Conservation (phyloP, 92 coral and sea anemone genomes). For the Zoanthus solanderi region DNA sequence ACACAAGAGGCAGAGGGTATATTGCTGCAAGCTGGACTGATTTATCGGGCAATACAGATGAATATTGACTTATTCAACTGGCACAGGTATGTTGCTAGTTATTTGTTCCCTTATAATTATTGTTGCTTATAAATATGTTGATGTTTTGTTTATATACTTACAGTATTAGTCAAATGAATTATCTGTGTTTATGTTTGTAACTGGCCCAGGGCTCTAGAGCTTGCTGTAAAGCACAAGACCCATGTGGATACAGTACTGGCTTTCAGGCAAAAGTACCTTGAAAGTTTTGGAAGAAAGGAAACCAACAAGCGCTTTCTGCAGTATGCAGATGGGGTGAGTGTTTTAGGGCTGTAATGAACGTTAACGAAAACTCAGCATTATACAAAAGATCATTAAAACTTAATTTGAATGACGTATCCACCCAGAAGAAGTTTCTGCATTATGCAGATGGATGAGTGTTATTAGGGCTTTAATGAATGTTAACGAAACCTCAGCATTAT, state of each 20-base stretch:
- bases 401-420: not conserved
- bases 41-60: slow-evolving; percentile 95
- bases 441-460: no score
- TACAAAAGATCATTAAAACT: not conserved
- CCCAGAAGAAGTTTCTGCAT: no score
- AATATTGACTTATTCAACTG: slow-evolving; percentile 98
- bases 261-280: slow-evolving; percentile 88
- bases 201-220: slow-evolving; percentile 86
- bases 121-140: not conserved
- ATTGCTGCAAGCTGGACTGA: slow-evolving; percentile 91
- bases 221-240: slow-evolving; percentile 98
- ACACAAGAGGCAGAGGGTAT: slow-evolving; percentile 93
- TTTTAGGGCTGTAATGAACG: no score
- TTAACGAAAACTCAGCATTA: not conserved
- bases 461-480: no score
- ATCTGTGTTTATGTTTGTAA: not conserved
- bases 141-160: not conserved
- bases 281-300: slow-evolving; percentile 89
- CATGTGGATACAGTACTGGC: slow-evolving; percentile 99
- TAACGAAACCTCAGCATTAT: no score
- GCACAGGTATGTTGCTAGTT: slow-evolving; percentile 77
- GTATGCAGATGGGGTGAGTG: slow-evolving; percentile 95
- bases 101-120: not conserved
- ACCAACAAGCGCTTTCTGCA: slow-evolving; percentile 88
- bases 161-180: not conserved